phyloP scores from a whole-genome alignment of 1,140 invertebrate species.

The Danaus melanippus region DNA sequence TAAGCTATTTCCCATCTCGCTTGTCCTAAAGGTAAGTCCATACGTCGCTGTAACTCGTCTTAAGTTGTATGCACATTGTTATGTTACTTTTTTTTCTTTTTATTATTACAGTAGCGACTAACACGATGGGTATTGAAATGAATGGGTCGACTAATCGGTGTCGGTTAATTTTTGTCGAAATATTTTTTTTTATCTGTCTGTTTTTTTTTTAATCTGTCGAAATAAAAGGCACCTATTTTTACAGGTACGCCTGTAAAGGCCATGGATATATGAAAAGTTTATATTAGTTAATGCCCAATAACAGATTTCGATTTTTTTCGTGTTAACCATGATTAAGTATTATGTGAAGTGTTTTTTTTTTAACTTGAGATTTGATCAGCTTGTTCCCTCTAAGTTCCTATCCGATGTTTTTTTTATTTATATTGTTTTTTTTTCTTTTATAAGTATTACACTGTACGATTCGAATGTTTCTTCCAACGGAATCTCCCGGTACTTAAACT shows the following conservation, averaged over 20 bases:
- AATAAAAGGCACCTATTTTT: slow-evolving; percentile 35
- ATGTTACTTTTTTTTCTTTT: not conserved
- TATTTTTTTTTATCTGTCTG: slow-evolving; percentile 34
- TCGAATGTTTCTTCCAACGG: slow-evolving; percentile 24
- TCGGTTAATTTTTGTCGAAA: slow-evolving; percentile 14
- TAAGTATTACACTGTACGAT: slow-evolving; percentile 4
- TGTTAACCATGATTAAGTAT: slow-evolving; percentile 22
- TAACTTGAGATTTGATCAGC: slow-evolving; percentile 41
- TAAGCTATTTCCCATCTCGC: too few relatives aligned
- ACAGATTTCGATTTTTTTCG: slow-evolving; percentile 14
- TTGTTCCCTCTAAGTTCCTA: slow-evolving; percentile 50
- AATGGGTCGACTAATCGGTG: slow-evolving; percentile 11
- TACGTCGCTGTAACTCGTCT: slow-evolving; percentile 1
- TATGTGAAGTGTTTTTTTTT: slow-evolving; percentile 35
- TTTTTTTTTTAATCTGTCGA: slow-evolving; percentile 1
- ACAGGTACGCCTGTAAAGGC: slow-evolving; percentile 61
- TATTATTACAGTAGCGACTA: slow-evolving; percentile 6
- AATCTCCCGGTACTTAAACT: slow-evolving; percentile 61
- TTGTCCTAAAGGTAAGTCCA: not conserved
- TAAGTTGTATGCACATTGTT: slow-evolving; percentile 6
- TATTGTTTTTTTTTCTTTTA: slow-evolving; percentile 15
- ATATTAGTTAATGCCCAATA: slow-evolving; percentile 26
- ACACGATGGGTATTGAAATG: slow-evolving; percentile 8
- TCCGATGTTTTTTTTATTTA: slow-evolving; percentile 11
- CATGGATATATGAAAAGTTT: slow-evolving; percentile 48